Percentiles rank a stretch among this genome's conserved stretches.
phyloP scores from a whole-genome alignment of 2,888 invertebrate species.

The Theodoxus fluviatilis region DNA sequence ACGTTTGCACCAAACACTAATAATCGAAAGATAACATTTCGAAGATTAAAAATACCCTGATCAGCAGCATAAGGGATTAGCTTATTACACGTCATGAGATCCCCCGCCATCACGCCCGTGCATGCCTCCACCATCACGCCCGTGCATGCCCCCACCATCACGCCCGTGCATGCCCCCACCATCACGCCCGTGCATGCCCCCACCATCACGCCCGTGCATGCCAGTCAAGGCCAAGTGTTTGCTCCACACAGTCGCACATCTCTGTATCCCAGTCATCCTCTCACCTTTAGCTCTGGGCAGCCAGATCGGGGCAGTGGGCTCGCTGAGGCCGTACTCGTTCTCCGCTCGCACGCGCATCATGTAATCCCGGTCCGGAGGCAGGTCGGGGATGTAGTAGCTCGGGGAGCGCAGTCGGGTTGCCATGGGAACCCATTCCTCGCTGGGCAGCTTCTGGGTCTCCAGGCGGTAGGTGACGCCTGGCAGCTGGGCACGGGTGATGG shows the following conservation, averaged over 20 bases:
- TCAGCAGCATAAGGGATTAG: too few relatives aligned
- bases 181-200: too few relatives aligned
- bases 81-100: too few relatives aligned
- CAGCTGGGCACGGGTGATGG: constrained; percentile 23
- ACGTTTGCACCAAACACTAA: too few relatives aligned
- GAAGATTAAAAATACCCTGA: too few relatives aligned
- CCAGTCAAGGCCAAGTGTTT: background rate
- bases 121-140: too few relatives aligned
- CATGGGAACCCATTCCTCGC: constrained; percentile 45
- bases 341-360: constrained; percentile 94
- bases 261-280: background rate
- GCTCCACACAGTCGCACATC: background rate
- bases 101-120: too few relatives aligned
- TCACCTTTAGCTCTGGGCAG: constrained; percentile 54
- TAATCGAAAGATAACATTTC: too few relatives aligned
- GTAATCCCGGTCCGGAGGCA: constrained; percentile 93
- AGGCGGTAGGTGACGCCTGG: constrained; percentile 50
- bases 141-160: too few relatives aligned
- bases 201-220: too few relatives aligned
- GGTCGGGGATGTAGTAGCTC: constrained; percentile 54
- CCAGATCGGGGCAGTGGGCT: constrained; percentile 85
- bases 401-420: constrained; percentile 50
- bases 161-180: too few relatives aligned
- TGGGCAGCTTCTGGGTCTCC: constrained; percentile 48
- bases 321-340: constrained; percentile 94